Conservation (phyloP, 1,140 invertebrate genomes). For the Oryzaephilus surinamensis region DNA sequence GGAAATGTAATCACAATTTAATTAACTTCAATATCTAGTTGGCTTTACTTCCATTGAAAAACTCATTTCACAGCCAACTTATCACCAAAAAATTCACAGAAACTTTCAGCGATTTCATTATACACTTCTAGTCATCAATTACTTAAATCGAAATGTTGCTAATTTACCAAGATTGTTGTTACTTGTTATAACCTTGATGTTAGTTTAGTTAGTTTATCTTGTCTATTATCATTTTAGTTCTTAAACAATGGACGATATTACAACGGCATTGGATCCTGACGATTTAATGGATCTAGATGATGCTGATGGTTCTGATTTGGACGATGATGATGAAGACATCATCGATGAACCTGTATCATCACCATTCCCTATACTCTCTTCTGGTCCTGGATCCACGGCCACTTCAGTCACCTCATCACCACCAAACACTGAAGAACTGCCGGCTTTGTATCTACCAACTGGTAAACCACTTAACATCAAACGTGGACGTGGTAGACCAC, state of each 20-base stretch:
- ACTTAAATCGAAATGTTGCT: no score
- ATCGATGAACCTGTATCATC: slow-evolving; percentile 31
- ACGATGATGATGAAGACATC: slow-evolving; percentile 34
- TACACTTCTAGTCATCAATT: no score
- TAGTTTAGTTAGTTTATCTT: neutral
- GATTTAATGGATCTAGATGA: slow-evolving; percentile 36
- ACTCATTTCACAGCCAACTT: neutral
- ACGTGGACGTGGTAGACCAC: slow-evolving; percentile 57
- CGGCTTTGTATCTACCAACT: slow-evolving; percentile 37
- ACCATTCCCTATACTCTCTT: slow-evolving; percentile 31
- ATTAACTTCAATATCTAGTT: no score
- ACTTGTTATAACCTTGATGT: slow-evolving; percentile 5
- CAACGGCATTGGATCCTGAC: slow-evolving; percentile 30
- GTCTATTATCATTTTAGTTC: slow-evolving; percentile 13
- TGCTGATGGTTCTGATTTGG: slow-evolving; percentile 31
- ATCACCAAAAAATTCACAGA: neutral
- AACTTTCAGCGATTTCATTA: neutral
- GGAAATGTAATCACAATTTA: slow-evolving; percentile 18
- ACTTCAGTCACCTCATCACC: slow-evolving; percentile 46
- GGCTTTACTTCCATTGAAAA: slow-evolving; percentile 9
- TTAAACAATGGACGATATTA: slow-evolving; percentile 33
- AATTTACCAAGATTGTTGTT: neutral
- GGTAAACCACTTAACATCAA: slow-evolving; percentile 48
- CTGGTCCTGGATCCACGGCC: slow-evolving; percentile 44
- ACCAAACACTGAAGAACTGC: slow-evolving; percentile 38